Base-by-base conservation (phyloP, 1,140 invertebrate species). In the Drosophila paulistorum region DNA sequence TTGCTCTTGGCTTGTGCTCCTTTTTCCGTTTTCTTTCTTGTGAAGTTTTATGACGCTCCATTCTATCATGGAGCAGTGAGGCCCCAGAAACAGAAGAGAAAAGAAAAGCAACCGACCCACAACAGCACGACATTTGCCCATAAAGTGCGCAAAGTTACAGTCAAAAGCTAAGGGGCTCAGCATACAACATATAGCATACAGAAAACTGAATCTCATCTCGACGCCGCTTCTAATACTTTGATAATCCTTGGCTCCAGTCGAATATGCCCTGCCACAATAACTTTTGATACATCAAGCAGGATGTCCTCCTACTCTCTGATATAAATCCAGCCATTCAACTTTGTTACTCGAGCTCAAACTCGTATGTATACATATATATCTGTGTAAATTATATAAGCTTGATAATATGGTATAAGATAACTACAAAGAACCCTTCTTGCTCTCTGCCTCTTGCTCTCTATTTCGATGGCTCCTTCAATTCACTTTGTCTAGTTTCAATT, bases 401-500 rank as follows among this genome's bases (percentile, higher is more conserved):
- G 79, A 87, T 87, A 83, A 87, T 87, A 76, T 86, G 87, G 72
- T 82, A 87, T 74, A 87, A 87, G 71, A 79, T 72, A 84, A 45
- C 60, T 64, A 72, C 20, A 66, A 77, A 45, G 35, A 20, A 68
- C 58, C 26, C 51, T 65, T 30, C 42, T 20, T 17, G 17, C 35
- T 13, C n/a, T 33, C 23, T 4, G 17, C 17, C 23, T 26, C 23
- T 4, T 4, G 3, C 23, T 30, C 58, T 23, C 33, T 37, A 2
- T 17, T n/a, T 35, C 23, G 30, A 54, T 68, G 60, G 37, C 65
- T 71, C 64, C 64, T 63, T 65, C 65, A 71, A 70, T 62, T 66
- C 79, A 73, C 76, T 86, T 86, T 87, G 83, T 87, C 83, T 86
- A 87, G 83, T 79, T 86, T 87, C 83, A 82, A 87, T 86, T 81